Conservation (phyloP, 1,140 invertebrate species). For the Drosophila lini region DNA sequence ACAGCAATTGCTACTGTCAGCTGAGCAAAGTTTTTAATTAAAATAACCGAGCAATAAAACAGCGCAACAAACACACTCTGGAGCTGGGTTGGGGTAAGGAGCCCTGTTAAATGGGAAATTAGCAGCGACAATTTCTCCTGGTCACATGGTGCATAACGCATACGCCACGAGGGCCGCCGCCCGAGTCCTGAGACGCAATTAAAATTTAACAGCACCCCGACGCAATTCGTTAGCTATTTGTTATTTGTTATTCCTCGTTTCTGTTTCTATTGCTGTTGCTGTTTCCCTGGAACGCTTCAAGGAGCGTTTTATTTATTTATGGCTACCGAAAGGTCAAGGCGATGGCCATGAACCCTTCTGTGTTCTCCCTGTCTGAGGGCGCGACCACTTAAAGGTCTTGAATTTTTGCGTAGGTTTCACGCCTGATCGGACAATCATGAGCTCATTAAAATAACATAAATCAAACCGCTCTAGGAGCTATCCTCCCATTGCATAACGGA, state of each 20-base stretch:
- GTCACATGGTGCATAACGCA: conserved; percentile 42
- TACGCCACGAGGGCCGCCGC: conserved; percentile 41
- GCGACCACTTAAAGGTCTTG: conserved; percentile 22
- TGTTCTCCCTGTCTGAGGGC: conserved; percentile 5
- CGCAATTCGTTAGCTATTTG: conserved; percentile 39
- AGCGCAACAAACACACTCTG: conserved; percentile 51
- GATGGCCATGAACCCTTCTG: conserved; percentile 62
- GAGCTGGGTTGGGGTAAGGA: not conserved
- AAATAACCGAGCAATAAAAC: conserved; percentile 81
- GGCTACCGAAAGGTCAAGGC: conserved; percentile 52
- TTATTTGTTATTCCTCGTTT: conserved; percentile 22
- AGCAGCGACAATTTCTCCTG: conserved; percentile 59
- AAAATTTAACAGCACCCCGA: conserved; percentile 66
- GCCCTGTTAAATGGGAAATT: conserved; percentile 50
- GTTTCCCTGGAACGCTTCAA: conserved; percentile 13
- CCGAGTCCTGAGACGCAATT: conserved; percentile 57
- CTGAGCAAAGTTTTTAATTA: conserved; percentile 78
- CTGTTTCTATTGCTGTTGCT: not conserved
- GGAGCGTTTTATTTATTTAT: no score
- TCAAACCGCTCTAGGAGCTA: conserved; percentile 46
- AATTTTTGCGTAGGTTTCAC: conserved; percentile 34
- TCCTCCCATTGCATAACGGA: conserved; percentile 48
- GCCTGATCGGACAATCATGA: conserved; percentile 34
- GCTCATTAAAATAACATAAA: conserved; percentile 81
- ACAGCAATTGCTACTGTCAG: conserved; percentile 69